Percentiles rank a stretch among this genome's conserved stretches.
These are phyloP conservation scores for Melinaea marsaeus DNA, from an alignment of 2,888 invertebrate genomes.

Conservation along the genomic window DNA sequence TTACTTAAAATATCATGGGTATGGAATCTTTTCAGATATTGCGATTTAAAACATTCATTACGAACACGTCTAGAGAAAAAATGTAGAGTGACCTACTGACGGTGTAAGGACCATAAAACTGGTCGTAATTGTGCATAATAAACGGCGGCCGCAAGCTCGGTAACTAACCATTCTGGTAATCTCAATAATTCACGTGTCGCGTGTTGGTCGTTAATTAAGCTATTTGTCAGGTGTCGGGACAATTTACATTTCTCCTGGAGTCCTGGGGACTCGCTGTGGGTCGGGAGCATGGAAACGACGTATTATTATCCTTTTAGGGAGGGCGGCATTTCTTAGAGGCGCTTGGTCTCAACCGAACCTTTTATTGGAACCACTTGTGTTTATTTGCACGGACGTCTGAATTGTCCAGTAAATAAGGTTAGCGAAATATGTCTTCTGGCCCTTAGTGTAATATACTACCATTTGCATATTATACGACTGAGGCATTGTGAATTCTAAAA, in stretches of 20 bases:
- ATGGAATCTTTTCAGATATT: conserved; percentile 34
- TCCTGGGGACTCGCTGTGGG: conserved; percentile 56
- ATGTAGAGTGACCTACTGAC: conserved; percentile 43
- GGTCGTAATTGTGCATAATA: conserved; percentile 42
- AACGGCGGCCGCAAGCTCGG: conserved; percentile 32
- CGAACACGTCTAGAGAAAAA: conserved; percentile 30
- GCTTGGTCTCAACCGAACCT: conserved; percentile 63
- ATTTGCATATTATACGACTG: conserved; percentile 63
- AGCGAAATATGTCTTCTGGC: conserved; percentile 63
- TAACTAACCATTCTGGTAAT: conserved; percentile 58
- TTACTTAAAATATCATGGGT: not conserved
- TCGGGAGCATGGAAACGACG: conserved; percentile 67
- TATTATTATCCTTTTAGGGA: conserved; percentile 78
- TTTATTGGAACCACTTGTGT: conserved; percentile 76
- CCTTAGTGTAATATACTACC: conserved; percentile 69
- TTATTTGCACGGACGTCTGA: conserved; percentile 70
- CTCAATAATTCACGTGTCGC: conserved; percentile 63
- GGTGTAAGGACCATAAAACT: conserved; percentile 39
- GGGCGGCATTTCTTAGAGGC: conserved; percentile 68
- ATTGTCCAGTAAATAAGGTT: conserved; percentile 77
- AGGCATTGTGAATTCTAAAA: conserved; percentile 34
- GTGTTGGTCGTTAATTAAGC: conserved; percentile 76
- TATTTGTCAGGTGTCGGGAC: conserved; percentile 72
- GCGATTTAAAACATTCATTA: conserved; percentile 34
- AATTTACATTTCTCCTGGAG: conserved; percentile 73